Evolutionary conservation across 2,113 vertebrate genomes (phyloP), one percentile per base, ranked within the genome.

Genomic region (Hemicordylus capensis): DNA sequence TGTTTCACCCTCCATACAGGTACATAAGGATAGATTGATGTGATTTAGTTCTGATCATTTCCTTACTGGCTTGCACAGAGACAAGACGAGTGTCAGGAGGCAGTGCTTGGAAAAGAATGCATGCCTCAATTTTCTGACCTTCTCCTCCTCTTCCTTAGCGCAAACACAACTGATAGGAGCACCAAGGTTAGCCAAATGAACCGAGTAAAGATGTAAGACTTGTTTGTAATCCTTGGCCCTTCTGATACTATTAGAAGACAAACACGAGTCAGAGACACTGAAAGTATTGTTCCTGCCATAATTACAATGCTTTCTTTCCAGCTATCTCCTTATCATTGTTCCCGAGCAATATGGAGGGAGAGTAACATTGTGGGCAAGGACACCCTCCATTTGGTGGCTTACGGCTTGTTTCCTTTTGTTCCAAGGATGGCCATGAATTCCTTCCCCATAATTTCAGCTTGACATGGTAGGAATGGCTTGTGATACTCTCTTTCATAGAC

Each of bases 341-440:
- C 89, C 89, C 51, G 39, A 56, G n/a, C 54, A 42, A 34, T 37
- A 70, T 10, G 20, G 42, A 34, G 12, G 1, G 9, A 3, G n/a
- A 31, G 63, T 86, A 91, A 19, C 11, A 42, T 88, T 94, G 93
- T 93, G 90, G 80, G 92, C 89, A 89, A 26, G 11, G 87, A 80
- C 22, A 1, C 84, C 80, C 81, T 83, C 88, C 90, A 87, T 81
- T 64, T 20, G 89, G 87, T 75, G 83, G 91, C 88, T 93, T 93
- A 93, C 91, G 94, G 91, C 88, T 83, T 78, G 11, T 0, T 20
- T 63, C 76, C 85, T 91, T 90, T 93, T 93, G 92, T 94, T 93
- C 93, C 93, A 93, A 88, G 83, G 89, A 76, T 63, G 89, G 90
- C 93, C 92, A 64, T 89, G 92, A 92, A 93, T 96, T 69, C 67